These are phyloP conservation scores for Anthonomus grandis DNA, from an alignment of 1,140 invertebrate genomes.

Conservation along the genomic window DNA sequence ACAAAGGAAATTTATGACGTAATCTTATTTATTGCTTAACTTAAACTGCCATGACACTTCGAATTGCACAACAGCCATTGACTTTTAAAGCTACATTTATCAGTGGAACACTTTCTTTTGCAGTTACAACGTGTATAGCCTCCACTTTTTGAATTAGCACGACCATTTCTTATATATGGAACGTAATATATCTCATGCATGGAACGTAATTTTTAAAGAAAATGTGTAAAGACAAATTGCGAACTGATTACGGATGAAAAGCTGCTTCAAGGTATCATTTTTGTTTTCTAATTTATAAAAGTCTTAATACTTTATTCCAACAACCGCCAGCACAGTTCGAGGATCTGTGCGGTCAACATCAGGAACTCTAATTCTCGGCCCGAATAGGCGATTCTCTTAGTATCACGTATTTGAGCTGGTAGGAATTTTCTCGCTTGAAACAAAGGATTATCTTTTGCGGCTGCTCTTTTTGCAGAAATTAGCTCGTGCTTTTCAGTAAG, in stretches of 20 bases:
- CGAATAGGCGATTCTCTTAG: no score
- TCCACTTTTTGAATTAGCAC: not conserved
- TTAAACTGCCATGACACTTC: constrained; percentile 4
- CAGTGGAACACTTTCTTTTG: constrained; percentile 4
- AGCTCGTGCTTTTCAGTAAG: no score
- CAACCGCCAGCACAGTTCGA: not conserved
- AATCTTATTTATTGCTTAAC: not conserved
- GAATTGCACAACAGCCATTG: not conserved
- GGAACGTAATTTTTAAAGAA: constrained; percentile 1
- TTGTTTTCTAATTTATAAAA: constrained; percentile 5
- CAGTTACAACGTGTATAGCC: constrained; percentile 5
- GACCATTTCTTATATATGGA: not conserved
- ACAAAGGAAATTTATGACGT: not conserved
- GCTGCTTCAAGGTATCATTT: not conserved
- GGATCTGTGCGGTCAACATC: constrained; percentile 5
- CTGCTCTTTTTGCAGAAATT: no score
- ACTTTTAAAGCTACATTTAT: not conserved
- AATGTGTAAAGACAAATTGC: no score
- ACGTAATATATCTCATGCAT: not conserved
- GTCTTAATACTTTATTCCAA: constrained; percentile 4
- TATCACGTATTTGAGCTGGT: constrained; percentile 1
- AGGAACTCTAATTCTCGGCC: constrained; percentile 3
- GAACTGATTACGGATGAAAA: no score
- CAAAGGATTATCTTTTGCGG: constrained; percentile 7
- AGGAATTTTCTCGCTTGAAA: constrained; percentile 13